These are phyloP conservation scores for Cephus spinipes DNA, from an alignment of 2,888 invertebrate species.

Conservation along the genomic window DNA sequence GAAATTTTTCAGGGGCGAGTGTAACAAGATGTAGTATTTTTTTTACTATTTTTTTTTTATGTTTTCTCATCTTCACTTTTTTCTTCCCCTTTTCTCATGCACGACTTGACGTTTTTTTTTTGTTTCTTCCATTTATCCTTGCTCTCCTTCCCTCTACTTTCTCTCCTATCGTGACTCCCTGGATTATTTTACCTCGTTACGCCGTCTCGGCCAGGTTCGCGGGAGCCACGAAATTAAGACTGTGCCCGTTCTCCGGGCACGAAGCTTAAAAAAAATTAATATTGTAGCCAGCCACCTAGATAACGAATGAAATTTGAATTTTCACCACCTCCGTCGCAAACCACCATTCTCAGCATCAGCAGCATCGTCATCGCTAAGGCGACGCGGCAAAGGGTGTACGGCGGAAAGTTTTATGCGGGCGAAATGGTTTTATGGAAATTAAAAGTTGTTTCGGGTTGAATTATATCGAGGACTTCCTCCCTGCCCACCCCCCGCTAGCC, in stretches of 20 bases:
- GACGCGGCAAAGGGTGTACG: constrained; percentile 11
- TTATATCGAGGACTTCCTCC: constrained; percentile 32
- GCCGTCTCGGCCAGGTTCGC: constrained; percentile 1
- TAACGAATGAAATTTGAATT: constrained; percentile 51
- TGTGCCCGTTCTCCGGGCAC: constrained; percentile 14
- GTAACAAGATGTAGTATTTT: constrained; percentile 21
- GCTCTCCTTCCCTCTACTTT: constrained; percentile 9
- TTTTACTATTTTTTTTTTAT: constrained; percentile 21
- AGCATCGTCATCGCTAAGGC: neutral
- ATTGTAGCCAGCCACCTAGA: constrained; percentile 41
- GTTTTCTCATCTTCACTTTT: constrained; percentile 1
- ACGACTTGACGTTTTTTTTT: neutral
- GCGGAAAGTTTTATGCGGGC: constrained; percentile 35
- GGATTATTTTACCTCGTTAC: constrained; percentile 23
- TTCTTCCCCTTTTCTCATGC: neutral
- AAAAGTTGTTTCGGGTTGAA: constrained; percentile 51
- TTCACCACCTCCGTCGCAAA: constrained; percentile 27
- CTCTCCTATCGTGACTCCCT: constrained; percentile 15
- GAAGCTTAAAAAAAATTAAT: constrained; percentile 38
- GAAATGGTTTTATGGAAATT: constrained; percentile 57
- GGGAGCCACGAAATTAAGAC: constrained; percentile 39
- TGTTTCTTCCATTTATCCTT: constrained; percentile 2
- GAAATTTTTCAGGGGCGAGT: constrained; percentile 18
- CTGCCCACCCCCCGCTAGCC: neutral
- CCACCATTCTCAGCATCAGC: neutral